Conservation (phyloP, 2,888 invertebrate species). For the Resseliella maxima region DNA sequence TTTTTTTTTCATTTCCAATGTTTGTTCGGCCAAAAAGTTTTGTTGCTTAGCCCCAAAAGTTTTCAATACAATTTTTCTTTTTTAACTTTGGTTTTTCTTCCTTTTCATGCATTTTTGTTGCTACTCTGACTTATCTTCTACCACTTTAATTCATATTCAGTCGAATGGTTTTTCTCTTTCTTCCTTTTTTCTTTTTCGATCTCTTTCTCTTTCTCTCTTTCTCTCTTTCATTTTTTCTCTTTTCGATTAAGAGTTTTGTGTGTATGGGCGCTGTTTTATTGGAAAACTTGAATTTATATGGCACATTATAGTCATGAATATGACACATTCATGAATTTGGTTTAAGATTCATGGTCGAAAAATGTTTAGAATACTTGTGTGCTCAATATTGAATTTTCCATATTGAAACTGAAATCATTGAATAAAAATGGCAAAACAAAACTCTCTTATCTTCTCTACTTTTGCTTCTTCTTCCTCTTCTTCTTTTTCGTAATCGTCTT, state of each 20-base stretch:
- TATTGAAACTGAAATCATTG: slow-evolving; percentile 11
- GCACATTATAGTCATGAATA: slow-evolving; percentile 27
- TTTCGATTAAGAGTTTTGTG: neutral
- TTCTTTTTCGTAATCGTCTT: neutral
- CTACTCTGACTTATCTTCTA: neutral
- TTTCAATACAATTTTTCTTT: slow-evolving; percentile 7
- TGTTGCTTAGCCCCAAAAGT: slow-evolving; percentile 22
- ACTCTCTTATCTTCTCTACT: neutral
- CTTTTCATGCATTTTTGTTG: neutral
- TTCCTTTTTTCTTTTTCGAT: too few species aligned
- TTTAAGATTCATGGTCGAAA: neutral
- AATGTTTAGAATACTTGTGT: slow-evolving; percentile 39
- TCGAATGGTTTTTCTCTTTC: neutral
- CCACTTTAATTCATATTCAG: slow-evolving; percentile 29
- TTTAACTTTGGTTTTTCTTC: neutral
- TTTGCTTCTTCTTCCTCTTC: neutral
- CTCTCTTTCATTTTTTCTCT: neutral
- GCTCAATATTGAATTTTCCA: neutral
- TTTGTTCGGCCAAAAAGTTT: slow-evolving; percentile 25
- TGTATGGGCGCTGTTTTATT: neutral
- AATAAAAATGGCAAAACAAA: neutral
- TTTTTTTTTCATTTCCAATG: neutral
- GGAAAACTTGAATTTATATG: slow-evolving; percentile 38
- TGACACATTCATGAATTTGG: slow-evolving; percentile 43
- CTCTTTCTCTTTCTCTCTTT: too few species aligned